These are phyloP conservation scores for Lordiphosa fenestrarum DNA, from an alignment of 2,888 invertebrate genomes.

Conservation along the genomic window DNA sequence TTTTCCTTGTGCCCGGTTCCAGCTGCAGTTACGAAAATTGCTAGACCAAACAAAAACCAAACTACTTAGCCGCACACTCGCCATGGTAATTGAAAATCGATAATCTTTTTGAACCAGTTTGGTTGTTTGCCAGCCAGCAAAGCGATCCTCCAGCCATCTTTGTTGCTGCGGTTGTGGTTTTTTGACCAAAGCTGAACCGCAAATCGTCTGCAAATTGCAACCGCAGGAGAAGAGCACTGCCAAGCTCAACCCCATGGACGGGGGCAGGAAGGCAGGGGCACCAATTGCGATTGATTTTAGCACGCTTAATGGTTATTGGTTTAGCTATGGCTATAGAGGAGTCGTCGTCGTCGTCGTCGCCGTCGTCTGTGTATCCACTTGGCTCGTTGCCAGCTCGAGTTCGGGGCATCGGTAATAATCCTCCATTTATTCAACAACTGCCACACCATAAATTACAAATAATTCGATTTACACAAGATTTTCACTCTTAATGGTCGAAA, in stretches of 20 bases:
- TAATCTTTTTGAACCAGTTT: constrained; percentile 71
- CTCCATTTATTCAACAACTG: constrained; percentile 72
- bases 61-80: constrained; percentile 73
- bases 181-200: constrained; percentile 46
- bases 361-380: constrained; percentile 7
- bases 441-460: constrained; percentile 79
- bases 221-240: constrained; percentile 45
- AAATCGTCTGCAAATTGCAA: constrained; percentile 74
- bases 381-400: constrained; percentile 37
- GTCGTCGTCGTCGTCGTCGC: constrained; percentile 1
- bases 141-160: constrained; percentile 48
- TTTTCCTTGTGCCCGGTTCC: constrained; percentile 5
- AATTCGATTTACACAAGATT: constrained; percentile 79
- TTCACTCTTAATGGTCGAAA: constrained; percentile 75
- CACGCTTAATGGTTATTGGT: constrained; percentile 75
- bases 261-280: constrained; percentile 19
- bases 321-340: constrained; percentile 55
- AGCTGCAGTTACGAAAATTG: constrained; percentile 69
- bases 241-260: constrained; percentile 17
- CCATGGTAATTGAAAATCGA: constrained; percentile 77
- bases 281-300: constrained; percentile 66
- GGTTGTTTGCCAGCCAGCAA: constrained; percentile 35
- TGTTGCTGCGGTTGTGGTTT: constrained; percentile 36
- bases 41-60: constrained; percentile 75
- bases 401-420: constrained; percentile 53